Evolutionary conservation across 2,888 invertebrate species (phyloP), one percentile per base, ranked within the genome.

Genomic region (Epirrita christyi): DNA sequence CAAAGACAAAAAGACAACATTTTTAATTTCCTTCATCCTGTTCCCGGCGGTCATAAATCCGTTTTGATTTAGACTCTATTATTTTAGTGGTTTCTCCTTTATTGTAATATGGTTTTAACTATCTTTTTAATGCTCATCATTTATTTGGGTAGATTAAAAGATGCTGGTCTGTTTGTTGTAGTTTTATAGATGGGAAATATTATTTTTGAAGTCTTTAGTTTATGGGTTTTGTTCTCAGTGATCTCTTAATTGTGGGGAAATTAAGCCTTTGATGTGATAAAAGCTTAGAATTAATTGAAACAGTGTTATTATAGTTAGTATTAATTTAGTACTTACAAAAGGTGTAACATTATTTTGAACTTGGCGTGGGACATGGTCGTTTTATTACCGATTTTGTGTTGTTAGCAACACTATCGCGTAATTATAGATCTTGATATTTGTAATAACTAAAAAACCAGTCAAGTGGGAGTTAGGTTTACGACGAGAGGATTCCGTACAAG

Each of bases 51-150:
- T 64, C 71, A 72, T 76, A 76, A 76, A 78, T 78, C 72, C 73
- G 58, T 73, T 81, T 80, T 83, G 80, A 83, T 82, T 81, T 79
- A 82, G 68, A 55, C 58, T 68, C 75, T 83, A 82, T 86, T 86
- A 85, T 83, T 79, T 74, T 75, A 81, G 81, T 70, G 80, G 81
- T 70, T 57, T 71, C 75, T 72, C 73, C 61, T 75, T 75, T 72
- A 73, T 73, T 76, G 76, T 80, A 82, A 21, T 82, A 80, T 84
- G 85, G 84, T 83, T 83, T 61, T 81, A 80, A 80, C 84, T 86
- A 55, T 34, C 54, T 43, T 37, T 59, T 51, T 59, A 54, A 59
- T 50, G 55, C 41, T 38, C 54, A 32, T 48, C 55, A 47, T 55
- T 51, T 55, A 59, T 59, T 59, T 55, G 47, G 51, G 34, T 40